These are phyloP conservation scores for Rutilus rutilus DNA, from an alignment of 2,113 vertebrate genomes.

Conservation along the genomic window DNA sequence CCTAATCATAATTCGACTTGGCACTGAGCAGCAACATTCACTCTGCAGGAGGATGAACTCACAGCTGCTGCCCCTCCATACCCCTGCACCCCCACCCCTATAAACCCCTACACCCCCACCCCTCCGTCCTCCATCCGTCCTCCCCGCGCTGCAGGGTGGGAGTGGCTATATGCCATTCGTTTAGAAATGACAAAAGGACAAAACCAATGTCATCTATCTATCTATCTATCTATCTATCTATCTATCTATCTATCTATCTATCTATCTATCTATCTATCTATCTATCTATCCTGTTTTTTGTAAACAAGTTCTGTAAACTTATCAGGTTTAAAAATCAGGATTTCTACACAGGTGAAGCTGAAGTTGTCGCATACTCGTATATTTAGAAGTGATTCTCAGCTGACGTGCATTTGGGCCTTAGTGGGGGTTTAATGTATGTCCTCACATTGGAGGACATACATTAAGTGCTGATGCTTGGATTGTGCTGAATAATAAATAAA, in stretches of 20 bases:
- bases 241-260: background rate
- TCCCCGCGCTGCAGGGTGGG: constrained; percentile 63
- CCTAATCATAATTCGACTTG: constrained; percentile 63
- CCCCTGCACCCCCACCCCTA: constrained; percentile 43
- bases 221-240: background rate
- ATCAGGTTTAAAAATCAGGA: background rate
- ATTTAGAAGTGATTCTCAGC: background rate
- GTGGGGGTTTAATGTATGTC: constrained; percentile 46
- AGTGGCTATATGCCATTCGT: constrained; percentile 65
- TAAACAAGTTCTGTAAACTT: background rate
- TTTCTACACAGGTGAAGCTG: background rate
- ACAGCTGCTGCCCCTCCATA: constrained; percentile 64
- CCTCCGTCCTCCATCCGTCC: constrained; percentile 39
- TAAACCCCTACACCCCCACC: constrained; percentile 43
- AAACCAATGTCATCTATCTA: background rate
- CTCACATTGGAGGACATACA: constrained; percentile 60
- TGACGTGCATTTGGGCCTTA: background rate
- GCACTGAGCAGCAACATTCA: constrained; percentile 59
- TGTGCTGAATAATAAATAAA: constrained; percentile 66
- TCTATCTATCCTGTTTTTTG: background rate
- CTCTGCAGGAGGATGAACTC: constrained; percentile 65
- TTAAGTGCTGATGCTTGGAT: constrained; percentile 69
- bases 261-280: background rate
- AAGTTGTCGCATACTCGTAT: background rate
- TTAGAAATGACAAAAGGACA: constrained; percentile 71